Evolutionary conservation across 2,113 vertebrate genomes (phyloP), one percentile per base, ranked within the genome.

Genomic region (Sphyrna mokarran): DNA sequence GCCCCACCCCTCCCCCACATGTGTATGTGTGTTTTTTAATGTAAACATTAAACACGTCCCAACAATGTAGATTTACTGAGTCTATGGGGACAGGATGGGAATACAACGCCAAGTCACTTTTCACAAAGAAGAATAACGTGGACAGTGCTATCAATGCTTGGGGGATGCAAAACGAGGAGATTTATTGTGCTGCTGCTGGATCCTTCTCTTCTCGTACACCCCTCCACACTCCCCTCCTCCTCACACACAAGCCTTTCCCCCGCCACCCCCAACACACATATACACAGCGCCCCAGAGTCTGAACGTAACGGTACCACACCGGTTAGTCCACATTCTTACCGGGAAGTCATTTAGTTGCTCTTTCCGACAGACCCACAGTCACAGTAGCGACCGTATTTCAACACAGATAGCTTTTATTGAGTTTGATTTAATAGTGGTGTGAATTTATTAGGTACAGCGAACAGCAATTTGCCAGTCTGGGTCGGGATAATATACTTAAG

Each of bases 401-500:
- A 48, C 37, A 72, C 2, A 54, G 13, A 11, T 4, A 6, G 68
- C 22, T 95, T 95, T 95, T 95, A 70, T 54, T 70, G 43, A 13
- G 26, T 54, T 95, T 72, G 69, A 95, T 95, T 95, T 95, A 72
- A 95, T 43, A 95, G 69, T 95, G 23, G 66, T 95, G 40, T 70
- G 43, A 95, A 95, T 95, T 72, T 95, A 72, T 72, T 95, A 54
- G 94, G 68, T 95, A 26, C 37, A 48, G 20, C 94, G 40, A 72
- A 72, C 94, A 95, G 69, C 94, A 95, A 95, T 76, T 95, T 72
- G 43, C 87, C 66, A 29, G 40, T 72, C n/a, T 43, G 40, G 69
- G 40, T 95, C 40, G 48, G 94, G 69, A 95, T 95, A 95, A 95
- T 95, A 23, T 76, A 76, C 94, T 95, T 76, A 72, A 72, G 69